Evolutionary conservation across 2,797 vertebrate species (phyloP).

Genomic region (Valencia hispanica): DNA sequence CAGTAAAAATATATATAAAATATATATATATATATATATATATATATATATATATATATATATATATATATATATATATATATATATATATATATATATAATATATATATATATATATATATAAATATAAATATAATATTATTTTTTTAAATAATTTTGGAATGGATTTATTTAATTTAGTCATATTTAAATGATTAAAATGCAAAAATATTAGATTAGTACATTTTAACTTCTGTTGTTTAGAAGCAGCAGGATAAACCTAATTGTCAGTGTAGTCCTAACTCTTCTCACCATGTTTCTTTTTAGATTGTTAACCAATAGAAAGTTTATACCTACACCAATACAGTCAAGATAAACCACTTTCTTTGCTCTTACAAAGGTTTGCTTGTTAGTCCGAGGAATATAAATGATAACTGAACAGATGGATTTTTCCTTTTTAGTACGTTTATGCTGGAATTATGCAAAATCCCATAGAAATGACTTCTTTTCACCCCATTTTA

Average conservation of each 20-base stretch:
- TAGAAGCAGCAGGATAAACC: not conserved
- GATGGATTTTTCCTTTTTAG: not conserved
- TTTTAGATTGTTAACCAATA: not conserved
- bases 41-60: not conserved
- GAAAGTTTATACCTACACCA: not conserved
- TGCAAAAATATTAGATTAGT: not conserved
- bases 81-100: not conserved
- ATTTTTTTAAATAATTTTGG: too few relatives aligned
- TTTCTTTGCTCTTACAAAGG: not conserved
- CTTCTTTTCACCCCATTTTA: not conserved
- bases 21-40: not conserved
- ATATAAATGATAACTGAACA: not conserved
- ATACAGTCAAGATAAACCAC: not conserved
- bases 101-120: not conserved
- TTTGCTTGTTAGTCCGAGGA: not conserved
- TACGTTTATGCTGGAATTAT: not conserved
- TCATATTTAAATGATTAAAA: not conserved
- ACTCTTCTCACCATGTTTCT: not conserved
- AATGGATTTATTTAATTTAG: not conserved
- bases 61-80: not conserved
- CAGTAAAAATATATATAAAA: not conserved
- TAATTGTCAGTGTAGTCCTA: not conserved
- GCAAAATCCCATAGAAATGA: not conserved
- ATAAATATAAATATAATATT: not conserved
- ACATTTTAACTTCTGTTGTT: too few relatives aligned